Evolutionary conservation across 1,140 invertebrate genomes (phyloP), one percentile per base, ranked within the genome.

Genomic region (Drosophila rhopaloa): DNA sequence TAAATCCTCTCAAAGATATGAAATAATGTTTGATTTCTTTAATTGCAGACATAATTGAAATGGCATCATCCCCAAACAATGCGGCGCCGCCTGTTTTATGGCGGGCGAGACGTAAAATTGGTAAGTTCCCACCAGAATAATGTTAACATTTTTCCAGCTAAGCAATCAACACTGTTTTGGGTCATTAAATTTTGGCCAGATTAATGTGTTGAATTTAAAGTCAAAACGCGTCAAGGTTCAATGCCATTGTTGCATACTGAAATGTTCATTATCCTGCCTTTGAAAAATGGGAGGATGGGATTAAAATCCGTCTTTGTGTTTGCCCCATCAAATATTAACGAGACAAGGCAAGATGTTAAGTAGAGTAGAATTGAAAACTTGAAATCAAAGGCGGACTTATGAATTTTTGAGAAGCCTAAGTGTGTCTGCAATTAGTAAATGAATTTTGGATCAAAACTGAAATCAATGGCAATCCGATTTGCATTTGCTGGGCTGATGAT

Each of bases 51-150:
- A 43, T 43, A 40, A 27, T 48, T 48, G 60, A 40, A 51, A 95
- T 96, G 95, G 95, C 94, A 93, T 93, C 79, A 93, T 84, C 84
- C 89, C 95, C 95, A 85, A 95, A 95, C 93, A 96, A 95, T 93
- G 95, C 95, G 92, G 95, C 95, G 92, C 96, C 95, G 93, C 96
- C 96, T 81, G 95, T 96, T 92, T 94, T 96, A 92, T 96, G 96
- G 96, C 94, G 95, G 58, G 94, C 95, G 90, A 94, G 95, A 82
- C 94, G 95, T 81, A 96, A 96, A 93, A 95, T 94, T 93, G 95
- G 95, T 96, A 93, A 95, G 95, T 89, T 38, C 19, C n/a, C 2
- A 10, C 8, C 19, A 47, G 13, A 48, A 48, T n/a, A n/a, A 8
- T 5, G 13, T 10, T 32, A 14, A 14, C 46, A 58, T 50, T 56